Base-by-base conservation (phyloP, 2,113 vertebrate species). In the Uropsilus gracilis region DNA sequence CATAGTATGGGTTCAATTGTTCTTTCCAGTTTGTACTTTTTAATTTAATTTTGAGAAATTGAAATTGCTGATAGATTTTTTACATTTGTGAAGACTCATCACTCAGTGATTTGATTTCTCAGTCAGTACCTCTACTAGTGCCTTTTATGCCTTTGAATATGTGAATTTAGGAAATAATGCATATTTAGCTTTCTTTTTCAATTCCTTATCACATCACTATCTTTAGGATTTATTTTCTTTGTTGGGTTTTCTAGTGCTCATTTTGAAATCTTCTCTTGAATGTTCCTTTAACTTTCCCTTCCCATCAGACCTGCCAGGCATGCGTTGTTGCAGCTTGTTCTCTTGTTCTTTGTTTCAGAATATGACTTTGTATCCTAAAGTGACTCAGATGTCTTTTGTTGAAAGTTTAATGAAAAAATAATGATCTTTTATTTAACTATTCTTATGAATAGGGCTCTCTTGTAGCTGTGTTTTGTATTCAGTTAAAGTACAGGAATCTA, bases 331-430 rank as follows among this genome's bases (percentile, higher is more conserved):
- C 0, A n/a, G 53, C 34, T 34, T 53, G 6, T 53, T 72, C 59
- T 77, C 46, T 93, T 82, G 71, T 73, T 85, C 94, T 94, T 93
- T 97, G 97, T 93, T 96, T 93, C 44, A 83, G 93, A 75, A 18
- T 75, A 75, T 88, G 59, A 61, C 53, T 63, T 81, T 30, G 46
- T 53, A 44, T 50, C 55, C 93, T 81, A 75, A 90, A 71, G 61
- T 84, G 53, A 73, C 55, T 50, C 75, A 86, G 3, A 72, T 89
- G 92, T 78, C 73, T 95, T 96, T 89, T 94, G 94, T 97, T 92
- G 86, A 61, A 71, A 77, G 39, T 53, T 64, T 90, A 64, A 73
- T 90, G 30, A 1, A 44, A 44, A 72, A 80, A 92, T 84, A 85
- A 37, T 64, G 39, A 61, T 20, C 39, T 88, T 95, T 89, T 78